Base-by-base conservation (phyloP, 2,797 vertebrate genomes). In the Neomorphus geoffroyi region DNA sequence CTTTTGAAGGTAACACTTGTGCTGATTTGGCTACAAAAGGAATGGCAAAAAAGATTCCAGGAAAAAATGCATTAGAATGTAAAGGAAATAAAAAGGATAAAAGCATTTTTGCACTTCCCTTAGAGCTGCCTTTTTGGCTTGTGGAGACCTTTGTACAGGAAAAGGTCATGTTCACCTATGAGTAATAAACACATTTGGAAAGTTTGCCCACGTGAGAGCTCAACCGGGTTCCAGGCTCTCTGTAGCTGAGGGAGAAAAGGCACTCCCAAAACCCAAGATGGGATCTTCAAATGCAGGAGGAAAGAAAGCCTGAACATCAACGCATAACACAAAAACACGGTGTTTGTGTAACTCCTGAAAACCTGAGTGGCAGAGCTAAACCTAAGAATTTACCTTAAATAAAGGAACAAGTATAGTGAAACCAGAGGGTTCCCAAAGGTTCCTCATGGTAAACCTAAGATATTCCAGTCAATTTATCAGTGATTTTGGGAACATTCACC, bases 401-500 rank as follows among this genome's bases (percentile, higher is more conserved):
- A 41, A 14, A 39, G 10, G 39, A 41, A 41, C 39, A 41, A 37
- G 6, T 14, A 9, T 45, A 79, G 48, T 10, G 3, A 65, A 79
- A 37, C 9, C 10, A 9, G 17, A 51, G 6, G 7, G 7, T 90
- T 69, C 27, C 18, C 23, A 54, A 37, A 88, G 21, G 15, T 46
- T 62, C 39, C 37, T 10, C 2, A 37, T 4, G 9, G 15, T 3
- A 17, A 33, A 8, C 26, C 4, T 35, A 9, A 1, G 11, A 17
- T 4, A 35, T 1, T 6, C 28, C 19, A 33, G 28, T 58, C 41
- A 65, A 6, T 7, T 74, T 62, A 30, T 14, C 75, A 21, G 27
- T 3, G 27, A 67, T 21, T 54, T 61, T 3, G 3, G 0, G 3
- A 8, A 51, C 37, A 14, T 3, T 15, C 6, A 2, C 0, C n/a